Evolutionary conservation across 1,140 invertebrate genomes (phyloP).

Genomic region (Hetaerina americana): DNA sequence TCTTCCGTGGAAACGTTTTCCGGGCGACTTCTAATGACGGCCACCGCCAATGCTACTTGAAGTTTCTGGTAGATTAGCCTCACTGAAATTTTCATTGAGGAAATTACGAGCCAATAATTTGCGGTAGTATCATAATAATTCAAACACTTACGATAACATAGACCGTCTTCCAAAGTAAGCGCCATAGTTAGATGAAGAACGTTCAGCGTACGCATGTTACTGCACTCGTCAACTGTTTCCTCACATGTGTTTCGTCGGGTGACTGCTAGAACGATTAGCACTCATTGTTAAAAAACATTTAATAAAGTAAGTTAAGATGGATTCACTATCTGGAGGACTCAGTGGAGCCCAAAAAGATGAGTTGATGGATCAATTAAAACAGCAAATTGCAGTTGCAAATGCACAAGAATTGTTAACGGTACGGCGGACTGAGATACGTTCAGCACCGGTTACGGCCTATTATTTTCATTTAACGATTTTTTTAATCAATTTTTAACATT

Average conservation of each 20-base stretch:
- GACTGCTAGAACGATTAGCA: neutral
- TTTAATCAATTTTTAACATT: slow-evolving; percentile 14
- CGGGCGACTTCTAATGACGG: neutral
- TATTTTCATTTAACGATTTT: neutral
- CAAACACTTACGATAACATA: neutral
- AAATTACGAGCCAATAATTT: neutral
- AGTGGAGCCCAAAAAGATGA: slow-evolving; percentile 61
- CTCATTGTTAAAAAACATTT: neutral
- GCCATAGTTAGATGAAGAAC: neutral
- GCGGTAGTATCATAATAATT: neutral
- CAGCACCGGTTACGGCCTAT: neutral
- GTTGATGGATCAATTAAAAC: slow-evolving; percentile 89
- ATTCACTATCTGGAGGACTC: neutral
- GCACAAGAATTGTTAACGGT: slow-evolving; percentile 85
- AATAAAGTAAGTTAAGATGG: too few relatives aligned
- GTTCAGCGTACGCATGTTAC: too few relatives aligned
- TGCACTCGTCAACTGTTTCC: neutral
- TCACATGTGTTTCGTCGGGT: neutral
- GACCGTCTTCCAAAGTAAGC: neutral
- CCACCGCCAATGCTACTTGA: neutral
- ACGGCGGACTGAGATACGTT: slow-evolving; percentile 20
- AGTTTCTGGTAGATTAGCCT: neutral
- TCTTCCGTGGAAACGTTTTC: neutral
- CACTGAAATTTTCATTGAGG: neutral
- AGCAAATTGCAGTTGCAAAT: slow-evolving; percentile 89